Evolutionary conservation across 35 echinoderm and acorn worm genomes (phyloP), one percentile per base, ranked within the genome.

Genomic region (Eucidaris tribuloides): DNA sequence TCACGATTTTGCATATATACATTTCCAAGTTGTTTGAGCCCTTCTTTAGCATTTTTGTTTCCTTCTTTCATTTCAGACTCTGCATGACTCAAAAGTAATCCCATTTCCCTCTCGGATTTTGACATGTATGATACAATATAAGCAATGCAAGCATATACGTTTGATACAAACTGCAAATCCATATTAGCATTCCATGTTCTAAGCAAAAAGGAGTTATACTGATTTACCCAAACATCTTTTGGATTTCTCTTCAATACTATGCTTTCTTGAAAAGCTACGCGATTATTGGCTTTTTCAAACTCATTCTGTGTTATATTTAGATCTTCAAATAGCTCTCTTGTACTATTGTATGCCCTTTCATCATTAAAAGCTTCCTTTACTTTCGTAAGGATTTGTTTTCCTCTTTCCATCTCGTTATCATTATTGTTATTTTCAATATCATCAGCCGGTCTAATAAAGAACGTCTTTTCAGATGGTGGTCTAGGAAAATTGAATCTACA

Each of bases 401-500:
- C 84, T 36, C 76, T 34, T 62, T 58, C 27, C 38, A 41, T 48
- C 24, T 60, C 31, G 42, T 27, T 17, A 29, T 39, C 45, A 46
- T 18, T 22, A 77, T 87, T 78, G 13, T 62, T n/a, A 56, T 13
- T 14, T 38, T 24, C n/a, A n/a, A n/a, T 37, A 6, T 87, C 36
- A 22, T 36, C 43, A 42, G 6, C 18, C 31, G 78, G 59, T 81
- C 45, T 81, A 5, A 36, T 50, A 82, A 89, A 82, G 59, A 90
- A 95, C 77, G 87, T 90, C 19, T 76, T 14, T 79, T 78, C 65
- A 36, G 60, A 63, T 74, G 82, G 64, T 85, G 58, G 82, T 72
- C 42, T 85, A 25, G 81, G 92, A 65, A 94, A 94, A 71, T 89
- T 85, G 62, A 94, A 94, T 76, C 87, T 65, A 76, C 92, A 94